Evolutionary conservation across 2,797 vertebrate genomes (phyloP), one percentile per base, ranked within the genome.

Genomic region (Manis crassicaudata): DNA sequence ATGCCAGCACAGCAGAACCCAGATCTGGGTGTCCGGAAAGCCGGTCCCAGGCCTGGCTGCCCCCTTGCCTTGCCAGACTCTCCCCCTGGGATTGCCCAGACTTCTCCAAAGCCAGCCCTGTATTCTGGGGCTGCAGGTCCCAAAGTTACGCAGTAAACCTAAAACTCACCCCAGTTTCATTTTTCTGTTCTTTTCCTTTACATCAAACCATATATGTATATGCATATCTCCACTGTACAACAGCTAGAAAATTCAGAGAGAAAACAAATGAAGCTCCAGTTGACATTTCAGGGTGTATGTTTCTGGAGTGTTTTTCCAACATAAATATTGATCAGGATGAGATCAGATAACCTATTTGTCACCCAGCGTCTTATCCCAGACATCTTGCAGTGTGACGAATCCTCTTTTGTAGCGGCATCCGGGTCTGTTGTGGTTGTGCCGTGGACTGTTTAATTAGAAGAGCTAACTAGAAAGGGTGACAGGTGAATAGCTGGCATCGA

Each of bases 371-470:
- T n/a, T 52, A 56, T 35, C 56, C 73, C 6, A 37, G 89, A 23
- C 67, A 7, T n/a, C 81, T 82, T 29, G 18, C 21, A 32, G 75
- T 37, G 23, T 43, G 32, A 27, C 5, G 16, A 50, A 43, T 46
- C 43, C 27, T 56, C 58, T 72, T 2, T 32, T 3, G 7, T 0
- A 4, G 37, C 20, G 1, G 0, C 56, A 9, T 43, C 68, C 25
- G 11, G 56, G 20, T 65, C 35, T 82, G 0, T 62, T 11, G 17
- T 21, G 5, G 27, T 10, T 52, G n/a, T 21, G 5, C 7, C 1
- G 1, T 32, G 62, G n/a, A 21, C 14, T 32, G 23, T 43, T 76
- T 76, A 81, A 67, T 27, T 58, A 11, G 90, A 70, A 5, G 32
- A 7, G 37, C 67, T 67, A 76, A 72, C 84, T 79, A 87, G 50